phyloP scores from a whole-genome alignment of 92 coral and sea anemone genomes.

The Phenganax marumi region DNA sequence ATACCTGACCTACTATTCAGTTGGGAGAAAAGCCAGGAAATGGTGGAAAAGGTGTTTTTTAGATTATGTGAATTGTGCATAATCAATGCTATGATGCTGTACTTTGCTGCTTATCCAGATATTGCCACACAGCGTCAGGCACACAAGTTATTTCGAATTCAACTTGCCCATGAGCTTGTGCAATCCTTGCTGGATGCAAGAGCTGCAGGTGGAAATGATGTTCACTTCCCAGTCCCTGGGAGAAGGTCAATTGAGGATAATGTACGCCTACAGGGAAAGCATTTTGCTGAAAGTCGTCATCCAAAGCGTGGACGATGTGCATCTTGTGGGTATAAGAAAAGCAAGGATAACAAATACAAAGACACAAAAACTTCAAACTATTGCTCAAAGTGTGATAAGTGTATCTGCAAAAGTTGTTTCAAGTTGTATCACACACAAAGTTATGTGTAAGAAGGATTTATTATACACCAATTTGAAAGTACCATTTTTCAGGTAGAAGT shows the following conservation, averaged over 20 bases:
- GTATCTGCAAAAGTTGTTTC: neutral
- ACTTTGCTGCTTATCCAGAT: neutral
- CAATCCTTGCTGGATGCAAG: constrained; percentile 1
- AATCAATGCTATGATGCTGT: neutral
- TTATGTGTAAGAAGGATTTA: neutral
- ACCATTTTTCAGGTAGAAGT: too few relatives aligned
- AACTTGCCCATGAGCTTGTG: neutral
- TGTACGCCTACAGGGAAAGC: neutral
- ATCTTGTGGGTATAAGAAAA: neutral
- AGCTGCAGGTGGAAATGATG: neutral
- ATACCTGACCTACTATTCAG: too few relatives aligned
- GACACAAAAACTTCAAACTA: constrained; percentile 12
- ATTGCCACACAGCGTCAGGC: neutral
- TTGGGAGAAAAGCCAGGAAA: neutral
- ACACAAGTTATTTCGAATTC: neutral
- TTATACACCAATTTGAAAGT: too few relatives aligned
- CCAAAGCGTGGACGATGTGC: constrained; percentile 4
- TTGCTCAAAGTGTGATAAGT: constrained; percentile 4
- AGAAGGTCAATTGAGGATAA: neutral
- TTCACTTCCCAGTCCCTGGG: neutral
- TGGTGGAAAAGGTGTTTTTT: constrained; percentile 15
- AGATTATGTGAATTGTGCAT: neutral
- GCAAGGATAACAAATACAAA: neutral
- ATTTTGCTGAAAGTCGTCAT: neutral
- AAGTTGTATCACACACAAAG: neutral